Evolutionary conservation across 35 echinoderm and acorn worm species (phyloP).

Genomic region (Anneissia japonica): DNA sequence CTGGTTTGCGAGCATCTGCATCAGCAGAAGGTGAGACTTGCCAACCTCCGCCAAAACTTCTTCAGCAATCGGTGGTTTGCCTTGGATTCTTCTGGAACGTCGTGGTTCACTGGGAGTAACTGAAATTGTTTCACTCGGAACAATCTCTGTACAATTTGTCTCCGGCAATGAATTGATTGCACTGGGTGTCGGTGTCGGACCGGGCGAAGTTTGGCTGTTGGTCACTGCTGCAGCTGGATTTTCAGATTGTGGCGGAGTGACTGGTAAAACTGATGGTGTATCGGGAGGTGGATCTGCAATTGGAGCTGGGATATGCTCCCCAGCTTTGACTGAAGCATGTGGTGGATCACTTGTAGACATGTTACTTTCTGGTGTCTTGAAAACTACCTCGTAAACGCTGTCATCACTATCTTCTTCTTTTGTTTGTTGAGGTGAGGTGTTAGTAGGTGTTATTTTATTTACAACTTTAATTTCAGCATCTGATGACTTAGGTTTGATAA

Average conservation of each 20-base stretch:
- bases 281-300: too few species aligned
- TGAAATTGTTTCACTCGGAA: too few species aligned
- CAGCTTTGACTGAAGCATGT: not conserved
- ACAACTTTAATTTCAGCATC: not conserved
- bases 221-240: slow-evolving; percentile 43
- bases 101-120: too few species aligned
- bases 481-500: not conserved
- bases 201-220: too few species aligned
- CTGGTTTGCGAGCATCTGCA: too few species aligned
- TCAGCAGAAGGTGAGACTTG: too few species aligned
- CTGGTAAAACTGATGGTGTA: too few species aligned
- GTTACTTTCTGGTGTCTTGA: not conserved
- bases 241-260: slow-evolving; percentile 4
- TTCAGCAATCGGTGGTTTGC: too few species aligned
- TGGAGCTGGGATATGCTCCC: not conserved
- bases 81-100: too few species aligned
- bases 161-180: not conserved
- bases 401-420: not conserved
- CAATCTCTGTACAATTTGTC: not conserved
- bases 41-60: too few species aligned
- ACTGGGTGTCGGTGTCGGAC: too few species aligned
- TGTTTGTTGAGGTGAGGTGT: not conserved
- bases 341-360: not conserved
- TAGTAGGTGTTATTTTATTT: not conserved
- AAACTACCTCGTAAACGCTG: not conserved